Evolutionary conservation across 1,140 invertebrate genomes (phyloP), one percentile per base, ranked within the genome.

Genomic region (Hesperophylax magnus): DNA sequence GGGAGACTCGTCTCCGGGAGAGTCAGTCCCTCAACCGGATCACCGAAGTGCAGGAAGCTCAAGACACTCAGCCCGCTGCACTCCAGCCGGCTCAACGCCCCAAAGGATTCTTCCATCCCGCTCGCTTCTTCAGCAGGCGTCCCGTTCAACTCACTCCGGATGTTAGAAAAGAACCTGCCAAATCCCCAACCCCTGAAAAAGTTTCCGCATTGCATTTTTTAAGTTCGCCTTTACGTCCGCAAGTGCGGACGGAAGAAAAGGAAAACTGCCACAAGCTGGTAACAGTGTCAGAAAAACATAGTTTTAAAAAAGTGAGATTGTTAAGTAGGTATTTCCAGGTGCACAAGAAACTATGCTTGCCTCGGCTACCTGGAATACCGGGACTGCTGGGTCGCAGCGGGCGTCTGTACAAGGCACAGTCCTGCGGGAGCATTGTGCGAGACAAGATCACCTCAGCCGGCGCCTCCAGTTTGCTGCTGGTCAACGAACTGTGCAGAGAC

Each of bases 21-120:
- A 95, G 94, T 85, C 95, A 96, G 84, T 96, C 95, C 9, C 87
- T 96, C 24, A 96, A 96, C 86, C 91, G 95, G 31, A 96, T 96
- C 56, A 95, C 95, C 14, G 95, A 96, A 87, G 94, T 94, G 17
- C 93, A 94, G 85, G 94, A 94, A 88, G 91, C 91, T 81, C 34
- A 39, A 39, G 87, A 83, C 82, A 85, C 71, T 71, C 75, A 47
- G 79, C 84, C 85, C 11, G 53, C 15, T 17, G 72, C 72, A n/a
- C 69, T 54, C 2, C 71, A 53, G 20, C 79, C 65, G 7, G n/a
- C 78, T 58, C 82, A 79, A 8, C 69, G 80, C 11, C 53, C 65
- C 7, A 79, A 80, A 65, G 80, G 80, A 15, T 84, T 84, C 54
- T 84, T 84, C 56, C 80, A 84, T 61, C 80, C 82, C 1, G 76